These are phyloP conservation scores for Alviniconcha strummeri DNA, from an alignment of 2,888 invertebrate genomes.

Conservation along the genomic window DNA sequence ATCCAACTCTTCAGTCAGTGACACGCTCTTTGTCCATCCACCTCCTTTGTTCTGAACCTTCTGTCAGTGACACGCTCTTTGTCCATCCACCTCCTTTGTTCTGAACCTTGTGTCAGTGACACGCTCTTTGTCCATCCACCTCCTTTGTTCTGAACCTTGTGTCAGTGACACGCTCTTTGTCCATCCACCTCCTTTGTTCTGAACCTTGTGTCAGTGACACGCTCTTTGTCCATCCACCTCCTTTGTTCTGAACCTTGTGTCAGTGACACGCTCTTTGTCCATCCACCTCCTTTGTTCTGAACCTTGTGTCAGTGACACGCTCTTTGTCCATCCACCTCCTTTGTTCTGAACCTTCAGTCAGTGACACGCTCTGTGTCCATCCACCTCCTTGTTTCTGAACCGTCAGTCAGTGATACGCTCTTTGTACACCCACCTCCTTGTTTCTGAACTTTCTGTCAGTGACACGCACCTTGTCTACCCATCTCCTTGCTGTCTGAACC, in stretches of 20 bases:
- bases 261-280: no score
- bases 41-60: neutral
- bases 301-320: no score
- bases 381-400: no score
- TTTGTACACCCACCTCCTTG: neutral
- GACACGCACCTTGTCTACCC: neutral
- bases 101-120: neutral
- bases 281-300: no score
- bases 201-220: no score
- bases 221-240: no score
- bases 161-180: neutral
- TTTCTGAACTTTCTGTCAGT: neutral
- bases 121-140: neutral
- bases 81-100: neutral
- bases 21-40: neutral
- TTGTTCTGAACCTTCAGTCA: no score
- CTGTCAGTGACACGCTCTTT: neutral
- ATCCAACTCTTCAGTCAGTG: conserved; percentile 93
- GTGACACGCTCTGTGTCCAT: no score
- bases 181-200: neutral
- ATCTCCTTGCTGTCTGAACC: neutral
- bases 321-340: no score
- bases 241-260: no score
- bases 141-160: neutral
- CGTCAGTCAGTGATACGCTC: conserved; percentile 74